Conservation (phyloP, 2,797 vertebrate genomes). For the Pseudocheirus occidentalis region DNA sequence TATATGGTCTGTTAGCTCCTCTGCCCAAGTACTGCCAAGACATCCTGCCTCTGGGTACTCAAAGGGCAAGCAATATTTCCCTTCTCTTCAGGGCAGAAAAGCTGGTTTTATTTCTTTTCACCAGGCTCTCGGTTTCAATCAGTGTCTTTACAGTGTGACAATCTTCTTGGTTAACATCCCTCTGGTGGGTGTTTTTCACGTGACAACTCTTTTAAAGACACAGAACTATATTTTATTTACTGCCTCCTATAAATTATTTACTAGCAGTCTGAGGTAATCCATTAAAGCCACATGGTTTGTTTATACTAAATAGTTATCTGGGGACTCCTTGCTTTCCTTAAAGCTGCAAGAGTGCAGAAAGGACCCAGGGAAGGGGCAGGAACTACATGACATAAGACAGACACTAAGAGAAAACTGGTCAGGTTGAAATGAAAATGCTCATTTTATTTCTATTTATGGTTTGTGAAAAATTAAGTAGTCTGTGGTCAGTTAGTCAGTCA, state of each 20-base stretch:
- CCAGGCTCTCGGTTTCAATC: not conserved
- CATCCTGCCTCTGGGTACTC: not conserved
- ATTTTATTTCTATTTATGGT: conserved; percentile 48
- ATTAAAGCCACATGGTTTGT: conserved; percentile 81
- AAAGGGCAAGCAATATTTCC: not conserved
- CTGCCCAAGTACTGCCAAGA: conserved; percentile 15
- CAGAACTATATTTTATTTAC: conserved; percentile 86
- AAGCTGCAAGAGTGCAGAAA: conserved; percentile 60
- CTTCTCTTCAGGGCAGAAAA: conserved; percentile 47
- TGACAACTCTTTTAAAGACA: conserved; percentile 78
- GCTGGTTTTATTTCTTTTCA: conserved; percentile 22
- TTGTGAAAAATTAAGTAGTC: conserved; percentile 12
- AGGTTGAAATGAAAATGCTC: conserved; percentile 53
- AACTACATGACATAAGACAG: conserved; percentile 10
- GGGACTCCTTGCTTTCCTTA: conserved; percentile 72
- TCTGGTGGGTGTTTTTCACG: conserved; percentile 56
- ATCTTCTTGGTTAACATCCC: conserved; percentile 68
- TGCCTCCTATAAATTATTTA: conserved; percentile 85
- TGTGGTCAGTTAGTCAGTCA: not conserved
- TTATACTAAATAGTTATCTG: conserved; percentile 80
- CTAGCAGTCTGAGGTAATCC: conserved; percentile 82
- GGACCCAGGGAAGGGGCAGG: not conserved
- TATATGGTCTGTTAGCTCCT: not conserved
- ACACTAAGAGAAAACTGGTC: conserved; percentile 40
- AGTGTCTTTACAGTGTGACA: conserved; percentile 61